Percentiles rank a stretch among this genome's conserved stretches.
phyloP scores from a whole-genome alignment of 2,113 vertebrate genomes.

The human region GRCh38 chr4:158644501-158645000 shows the following conservation, averaged over 20 bases:
- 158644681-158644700: neutral
- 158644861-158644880: neutral
- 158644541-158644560: neutral
- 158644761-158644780: neutral
- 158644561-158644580: neutral
- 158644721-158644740: conserved; percentile 37
- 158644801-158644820: neutral
- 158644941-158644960: conserved; percentile 96
- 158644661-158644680: neutral
- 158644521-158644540: neutral
- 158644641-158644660: neutral
- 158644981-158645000: conserved; percentile 95
- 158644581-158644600: neutral
- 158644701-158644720: neutral
- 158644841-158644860: neutral
- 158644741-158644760: neutral
- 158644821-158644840: neutral
- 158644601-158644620: neutral
- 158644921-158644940: conserved; percentile 98
- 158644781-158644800: neutral
- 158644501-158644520: neutral
- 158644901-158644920: conserved; percentile 95
- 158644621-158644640: neutral
- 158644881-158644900: conserved; percentile 45
- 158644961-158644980: conserved; percentile 98